phyloP scores from a whole-genome alignment of 2,888 invertebrate genomes.

The Rhamnusium bicolor region DNA sequence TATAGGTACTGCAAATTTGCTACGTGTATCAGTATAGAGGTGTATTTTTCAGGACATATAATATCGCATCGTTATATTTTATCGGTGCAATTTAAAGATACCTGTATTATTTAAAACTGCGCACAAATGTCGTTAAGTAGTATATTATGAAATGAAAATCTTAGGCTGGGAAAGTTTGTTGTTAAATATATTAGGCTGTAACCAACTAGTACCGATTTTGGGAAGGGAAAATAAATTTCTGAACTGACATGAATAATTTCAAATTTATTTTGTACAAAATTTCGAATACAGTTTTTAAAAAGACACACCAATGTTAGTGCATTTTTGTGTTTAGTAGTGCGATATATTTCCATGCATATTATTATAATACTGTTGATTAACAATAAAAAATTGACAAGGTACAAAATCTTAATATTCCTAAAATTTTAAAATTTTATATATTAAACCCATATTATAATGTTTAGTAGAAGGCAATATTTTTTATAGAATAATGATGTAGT shows the following conservation, averaged over 20 bases:
- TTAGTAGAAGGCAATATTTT: conserved; percentile 56
- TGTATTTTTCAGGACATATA: no score
- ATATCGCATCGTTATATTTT: no score
- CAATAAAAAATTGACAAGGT: conserved; percentile 58
- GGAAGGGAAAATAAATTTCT: background rate
- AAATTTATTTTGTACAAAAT: conserved; percentile 65
- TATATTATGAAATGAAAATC: no score
- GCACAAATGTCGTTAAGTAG: no score
- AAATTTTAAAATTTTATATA: conserved; percentile 30
- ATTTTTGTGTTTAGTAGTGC: conserved; percentile 65
- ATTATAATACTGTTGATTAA: conserved; percentile 46
- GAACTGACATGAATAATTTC: conserved; percentile 48
- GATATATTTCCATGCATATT: conserved; percentile 54
- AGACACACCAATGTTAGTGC: conserved; percentile 60
- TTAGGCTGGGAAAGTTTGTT: no score
- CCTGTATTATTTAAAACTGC: no score
- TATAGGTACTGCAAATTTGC: no score
- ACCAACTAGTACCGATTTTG: background rate
- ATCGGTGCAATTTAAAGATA: no score
- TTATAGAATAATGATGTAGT: conserved; percentile 36
- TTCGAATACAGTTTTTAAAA: conserved; percentile 61
- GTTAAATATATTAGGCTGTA: no score
- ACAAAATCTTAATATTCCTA: conserved; percentile 57
- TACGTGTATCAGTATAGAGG: no score
- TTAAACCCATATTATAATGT: conserved; percentile 46